phyloP scores from a whole-genome alignment of 2,113 vertebrate genomes.

The Centropus unirufus region DNA sequence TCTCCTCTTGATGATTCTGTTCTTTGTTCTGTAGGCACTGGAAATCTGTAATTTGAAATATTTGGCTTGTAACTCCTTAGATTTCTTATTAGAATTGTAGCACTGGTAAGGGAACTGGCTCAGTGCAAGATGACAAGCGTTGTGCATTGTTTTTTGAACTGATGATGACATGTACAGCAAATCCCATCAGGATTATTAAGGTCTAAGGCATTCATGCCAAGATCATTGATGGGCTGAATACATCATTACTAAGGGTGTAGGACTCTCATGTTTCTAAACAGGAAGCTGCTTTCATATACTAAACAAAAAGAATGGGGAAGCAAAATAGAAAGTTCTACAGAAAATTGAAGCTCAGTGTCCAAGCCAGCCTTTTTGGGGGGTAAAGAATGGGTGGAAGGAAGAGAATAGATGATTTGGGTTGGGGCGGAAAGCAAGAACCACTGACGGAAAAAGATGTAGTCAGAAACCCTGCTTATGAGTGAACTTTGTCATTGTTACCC shows the following conservation, averaged over 20 bases:
- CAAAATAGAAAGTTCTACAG: constrained; percentile 60
- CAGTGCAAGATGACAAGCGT: background rate
- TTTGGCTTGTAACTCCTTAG: background rate
- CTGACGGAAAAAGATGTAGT: constrained; percentile 63
- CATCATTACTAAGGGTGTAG: constrained; percentile 62
- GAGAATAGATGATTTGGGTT: constrained; percentile 63
- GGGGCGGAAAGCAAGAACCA: constrained; percentile 57
- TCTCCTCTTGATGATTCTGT: background rate
- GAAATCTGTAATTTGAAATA: background rate
- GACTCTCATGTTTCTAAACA: constrained; percentile 58
- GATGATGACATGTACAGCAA: constrained; percentile 46
- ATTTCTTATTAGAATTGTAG: background rate
- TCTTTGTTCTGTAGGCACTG: background rate
- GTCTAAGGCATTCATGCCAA: constrained; percentile 43
- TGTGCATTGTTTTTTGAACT: constrained; percentile 21
- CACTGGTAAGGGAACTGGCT: background rate
- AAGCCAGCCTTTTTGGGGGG: background rate
- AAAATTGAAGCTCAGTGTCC: constrained; percentile 33
- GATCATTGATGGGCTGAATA: constrained; percentile 55
- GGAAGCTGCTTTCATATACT: constrained; percentile 49
- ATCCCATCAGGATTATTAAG: constrained; percentile 38
- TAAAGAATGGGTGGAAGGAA: constrained; percentile 66
- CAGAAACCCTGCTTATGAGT: constrained; percentile 29
- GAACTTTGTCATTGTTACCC: constrained; percentile 60
- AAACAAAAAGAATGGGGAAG: constrained; percentile 59